Evolutionary conservation across 37 sponge, comb jelly and placozoan species (phyloP).

Genomic region (Hexactinellida sp.): DNA sequence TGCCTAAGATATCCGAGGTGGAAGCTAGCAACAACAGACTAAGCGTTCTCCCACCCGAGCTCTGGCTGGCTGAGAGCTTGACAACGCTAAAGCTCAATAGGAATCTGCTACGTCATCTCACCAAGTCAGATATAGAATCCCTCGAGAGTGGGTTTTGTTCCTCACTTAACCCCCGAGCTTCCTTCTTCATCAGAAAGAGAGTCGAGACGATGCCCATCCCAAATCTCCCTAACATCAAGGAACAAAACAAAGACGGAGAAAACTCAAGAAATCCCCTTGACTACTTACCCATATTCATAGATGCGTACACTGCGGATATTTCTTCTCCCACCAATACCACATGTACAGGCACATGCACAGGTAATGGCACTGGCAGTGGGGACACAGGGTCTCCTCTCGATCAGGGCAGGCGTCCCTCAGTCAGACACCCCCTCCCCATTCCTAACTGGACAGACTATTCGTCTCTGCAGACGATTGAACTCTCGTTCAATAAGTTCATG

Average conservation of each 20-base stretch:
- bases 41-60: neutral
- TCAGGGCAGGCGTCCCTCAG: neutral
- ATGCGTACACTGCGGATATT: neutral
- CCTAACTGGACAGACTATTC: constrained; percentile 10
- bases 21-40: neutral
- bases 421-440: neutral
- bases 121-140: neutral
- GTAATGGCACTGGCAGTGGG: neutral
- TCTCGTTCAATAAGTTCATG: neutral
- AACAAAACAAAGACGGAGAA: neutral
- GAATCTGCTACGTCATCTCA: neutral
- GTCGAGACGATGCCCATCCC: neutral
- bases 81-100: neutral
- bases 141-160: neutral
- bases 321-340: too few species aligned
- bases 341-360: neutral
- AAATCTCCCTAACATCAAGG: neutral
- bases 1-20: neutral
- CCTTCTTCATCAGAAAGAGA: neutral
- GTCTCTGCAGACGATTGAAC: neutral
- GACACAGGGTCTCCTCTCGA: neutral
- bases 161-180: neutral
- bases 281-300: neutral
- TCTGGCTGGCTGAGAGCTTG: neutral
- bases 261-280: neutral